These are phyloP conservation scores for Puntigrus tetrazona DNA, from an alignment of 2,113 vertebrate species.

Conservation along the genomic window DNA sequence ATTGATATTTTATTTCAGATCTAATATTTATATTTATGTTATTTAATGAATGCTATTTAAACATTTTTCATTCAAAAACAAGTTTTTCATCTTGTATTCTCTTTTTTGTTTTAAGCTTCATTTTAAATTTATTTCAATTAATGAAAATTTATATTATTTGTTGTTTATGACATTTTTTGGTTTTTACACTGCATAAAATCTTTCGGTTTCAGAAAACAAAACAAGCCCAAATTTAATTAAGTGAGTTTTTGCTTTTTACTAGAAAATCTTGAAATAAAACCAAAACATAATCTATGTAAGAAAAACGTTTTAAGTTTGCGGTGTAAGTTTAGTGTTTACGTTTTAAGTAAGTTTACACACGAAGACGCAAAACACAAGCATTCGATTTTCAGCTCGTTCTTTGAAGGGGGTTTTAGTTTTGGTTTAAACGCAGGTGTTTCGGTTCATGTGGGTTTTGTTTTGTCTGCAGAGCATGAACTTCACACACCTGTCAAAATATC, in stretches of 20 bases:
- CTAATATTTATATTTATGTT: too few relatives aligned
- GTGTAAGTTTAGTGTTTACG: too few relatives aligned
- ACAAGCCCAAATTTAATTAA: too few relatives aligned
- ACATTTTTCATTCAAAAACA: not conserved
- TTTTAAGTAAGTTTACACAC: too few relatives aligned
- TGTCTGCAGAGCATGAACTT: conserved; percentile 19
- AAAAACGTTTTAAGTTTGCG: too few relatives aligned
- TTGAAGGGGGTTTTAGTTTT: not conserved
- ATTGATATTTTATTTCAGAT: not conserved
- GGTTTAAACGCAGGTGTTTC: conserved; percentile 5
- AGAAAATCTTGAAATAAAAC: too few relatives aligned
- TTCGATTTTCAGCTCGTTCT: not conserved
- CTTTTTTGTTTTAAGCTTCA: not conserved
- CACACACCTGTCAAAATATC: not conserved
- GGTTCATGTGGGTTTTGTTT: conserved; percentile 15
- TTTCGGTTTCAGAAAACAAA: too few relatives aligned
- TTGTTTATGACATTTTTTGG: too few relatives aligned
- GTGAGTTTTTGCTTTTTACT: too few relatives aligned
- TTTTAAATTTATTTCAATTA: not conserved
- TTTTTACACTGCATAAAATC: too few relatives aligned
- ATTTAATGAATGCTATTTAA: not conserved
- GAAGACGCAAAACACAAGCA: not conserved
- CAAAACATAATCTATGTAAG: too few relatives aligned
- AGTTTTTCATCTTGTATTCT: not conserved
- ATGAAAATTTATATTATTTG: not conserved